A percentile compares a stretch with the other conserved stretches of the same genome.
Conservation (phyloP, 2,797 vertebrate species). For the Gorsachius magnificus region DNA sequence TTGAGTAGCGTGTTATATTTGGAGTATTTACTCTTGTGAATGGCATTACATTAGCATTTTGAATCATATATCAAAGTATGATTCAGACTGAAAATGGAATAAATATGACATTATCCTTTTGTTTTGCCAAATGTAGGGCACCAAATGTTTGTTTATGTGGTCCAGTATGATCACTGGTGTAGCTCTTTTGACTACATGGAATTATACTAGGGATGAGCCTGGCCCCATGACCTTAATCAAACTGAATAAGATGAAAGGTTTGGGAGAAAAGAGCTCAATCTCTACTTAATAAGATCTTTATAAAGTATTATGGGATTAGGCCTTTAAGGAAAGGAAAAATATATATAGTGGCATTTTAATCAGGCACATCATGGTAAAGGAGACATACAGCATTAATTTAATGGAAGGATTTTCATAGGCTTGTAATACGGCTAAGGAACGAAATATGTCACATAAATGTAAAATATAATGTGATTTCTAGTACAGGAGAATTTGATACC, state of each 20-base stretch:
- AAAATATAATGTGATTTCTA: neutral
- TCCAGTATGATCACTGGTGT: neutral
- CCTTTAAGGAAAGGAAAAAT: neutral
- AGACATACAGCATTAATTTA: constrained; percentile 25
- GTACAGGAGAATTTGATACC: neutral
- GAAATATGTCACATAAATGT: neutral
- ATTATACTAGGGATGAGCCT: constrained; percentile 48
- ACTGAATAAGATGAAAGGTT: constrained; percentile 48
- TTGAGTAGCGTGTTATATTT: neutral
- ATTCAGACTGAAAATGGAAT: neutral
- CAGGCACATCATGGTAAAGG: neutral
- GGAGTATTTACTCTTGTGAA: neutral
- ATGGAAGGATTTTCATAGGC: neutral
- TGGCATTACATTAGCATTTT: neutral
- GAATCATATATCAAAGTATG: neutral
- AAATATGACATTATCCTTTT: constrained; percentile 26
- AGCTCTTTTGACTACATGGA: constrained; percentile 25
- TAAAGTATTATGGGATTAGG: constrained; percentile 60
- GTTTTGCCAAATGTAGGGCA: constrained; percentile 54
- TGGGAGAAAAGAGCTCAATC: constrained; percentile 35
- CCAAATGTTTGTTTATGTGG: constrained; percentile 39
- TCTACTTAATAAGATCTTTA: constrained; percentile 55
- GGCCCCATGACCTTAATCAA: constrained; percentile 60
- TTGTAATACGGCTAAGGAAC: neutral
- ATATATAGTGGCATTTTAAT: constrained; percentile 25